Conservation (phyloP, 2,113 vertebrate genomes). For the Hemiprocne comata region DNA sequence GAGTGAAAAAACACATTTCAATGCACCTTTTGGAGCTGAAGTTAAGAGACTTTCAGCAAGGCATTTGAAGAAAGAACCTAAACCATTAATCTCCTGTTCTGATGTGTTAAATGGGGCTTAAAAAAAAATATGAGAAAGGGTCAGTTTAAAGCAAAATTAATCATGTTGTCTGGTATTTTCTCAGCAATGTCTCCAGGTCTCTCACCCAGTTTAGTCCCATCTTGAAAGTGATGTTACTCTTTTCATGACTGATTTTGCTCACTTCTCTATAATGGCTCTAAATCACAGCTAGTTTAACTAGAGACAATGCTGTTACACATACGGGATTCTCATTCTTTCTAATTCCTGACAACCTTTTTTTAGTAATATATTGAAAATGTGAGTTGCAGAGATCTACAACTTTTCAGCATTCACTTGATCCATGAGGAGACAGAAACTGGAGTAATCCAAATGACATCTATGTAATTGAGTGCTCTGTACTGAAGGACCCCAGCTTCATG, state of each 20-base stretch:
- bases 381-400: background rate
- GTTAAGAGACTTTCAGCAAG: background rate
- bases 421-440: background rate
- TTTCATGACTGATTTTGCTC: background rate
- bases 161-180: background rate
- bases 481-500: background rate
- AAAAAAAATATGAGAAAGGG: background rate
- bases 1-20: background rate
- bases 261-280: background rate
- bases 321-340: background rate
- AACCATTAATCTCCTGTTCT: background rate
- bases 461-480: background rate
- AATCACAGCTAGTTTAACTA: background rate
- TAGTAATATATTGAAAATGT: background rate
- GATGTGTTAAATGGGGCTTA: background rate
- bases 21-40: background rate
- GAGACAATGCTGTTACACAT: background rate
- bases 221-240: background rate
- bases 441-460: background rate
- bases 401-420: background rate
- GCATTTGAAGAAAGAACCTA: background rate
- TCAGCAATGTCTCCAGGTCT: background rate
- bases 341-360: background rate
- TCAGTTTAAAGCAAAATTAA: background rate
- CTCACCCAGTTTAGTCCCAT: fast-evolving